Conservation (phyloP, 1,140 invertebrate genomes). For the Coelopa frigida region DNA sequence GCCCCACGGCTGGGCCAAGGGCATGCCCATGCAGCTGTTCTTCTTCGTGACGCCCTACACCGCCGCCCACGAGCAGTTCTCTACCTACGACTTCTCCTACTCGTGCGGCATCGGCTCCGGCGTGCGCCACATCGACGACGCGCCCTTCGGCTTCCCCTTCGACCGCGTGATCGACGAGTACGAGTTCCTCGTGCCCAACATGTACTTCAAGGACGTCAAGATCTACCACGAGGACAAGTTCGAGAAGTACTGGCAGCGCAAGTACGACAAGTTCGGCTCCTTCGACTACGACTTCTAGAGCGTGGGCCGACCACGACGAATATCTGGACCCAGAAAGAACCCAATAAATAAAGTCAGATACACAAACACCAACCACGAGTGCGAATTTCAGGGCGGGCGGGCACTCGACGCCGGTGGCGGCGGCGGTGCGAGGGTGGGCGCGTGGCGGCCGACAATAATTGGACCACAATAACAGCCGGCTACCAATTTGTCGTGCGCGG, state of each 20-base stretch:
- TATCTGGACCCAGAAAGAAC: background rate
- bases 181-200: slow-evolving; percentile 40
- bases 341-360: no score
- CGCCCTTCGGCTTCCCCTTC: slow-evolving; percentile 45
- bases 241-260: slow-evolving; percentile 38
- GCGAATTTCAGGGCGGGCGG: no score
- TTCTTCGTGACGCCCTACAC: slow-evolving; percentile 46
- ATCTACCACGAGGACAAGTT: slow-evolving; percentile 46
- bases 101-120: slow-evolving; percentile 31
- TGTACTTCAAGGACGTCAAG: slow-evolving; percentile 41
- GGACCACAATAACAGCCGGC: no score
- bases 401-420: no score
- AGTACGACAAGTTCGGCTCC: slow-evolving; percentile 27
- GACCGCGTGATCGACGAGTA: slow-evolving; percentile 42
- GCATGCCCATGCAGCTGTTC: slow-evolving; percentile 56
- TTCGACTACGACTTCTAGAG: slow-evolving; percentile 29
- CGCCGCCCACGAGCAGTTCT: slow-evolving; percentile 33
- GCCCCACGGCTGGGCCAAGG: slow-evolving; percentile 53
- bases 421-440: no score
- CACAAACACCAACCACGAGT: no score
- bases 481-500: no score
- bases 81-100: slow-evolving; percentile 29
- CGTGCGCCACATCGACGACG: slow-evolving; percentile 30
- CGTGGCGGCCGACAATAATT: no score
- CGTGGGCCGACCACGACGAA: background rate